Conservation (phyloP, 2,888 invertebrate genomes). For the Thalpophila matura region DNA sequence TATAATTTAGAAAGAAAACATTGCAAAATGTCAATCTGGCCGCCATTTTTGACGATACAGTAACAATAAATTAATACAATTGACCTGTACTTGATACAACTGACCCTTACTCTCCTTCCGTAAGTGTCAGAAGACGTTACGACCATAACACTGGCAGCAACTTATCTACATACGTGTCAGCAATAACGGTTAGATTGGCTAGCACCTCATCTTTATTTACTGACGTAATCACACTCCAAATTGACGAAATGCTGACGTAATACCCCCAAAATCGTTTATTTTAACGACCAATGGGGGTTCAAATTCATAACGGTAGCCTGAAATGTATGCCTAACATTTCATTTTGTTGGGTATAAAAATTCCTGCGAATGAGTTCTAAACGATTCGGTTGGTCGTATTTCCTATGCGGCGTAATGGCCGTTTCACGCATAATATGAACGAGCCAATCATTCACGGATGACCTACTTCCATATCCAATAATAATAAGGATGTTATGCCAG, state of each 20-base stretch:
- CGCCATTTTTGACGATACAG: too few species aligned
- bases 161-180: neutral
- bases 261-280: conserved; percentile 33
- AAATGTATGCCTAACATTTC: conserved; percentile 30
- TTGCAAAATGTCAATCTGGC: too few species aligned
- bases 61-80: too few species aligned
- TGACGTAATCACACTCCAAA: conserved; percentile 1
- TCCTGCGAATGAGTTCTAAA: conserved; percentile 53
- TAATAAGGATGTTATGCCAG: conserved; percentile 51
- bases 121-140: too few species aligned
- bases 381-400: conserved; percentile 49
- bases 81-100: too few species aligned
- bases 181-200: neutral
- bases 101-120: neutral
- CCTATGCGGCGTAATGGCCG: conserved; percentile 44
- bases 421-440: conserved; percentile 58
- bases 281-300: conserved; percentile 23
- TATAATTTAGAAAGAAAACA: too few species aligned
- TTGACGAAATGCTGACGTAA: conserved; percentile 23
- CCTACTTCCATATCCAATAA: conserved; percentile 62
- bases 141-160: too few species aligned
- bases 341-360: conserved; percentile 49
- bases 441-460: conserved; percentile 61
- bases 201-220: neutral
- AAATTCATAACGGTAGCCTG: conserved; percentile 29